Conservation (phyloP, 2,797 vertebrate genomes). For the Paguma larvata region DNA sequence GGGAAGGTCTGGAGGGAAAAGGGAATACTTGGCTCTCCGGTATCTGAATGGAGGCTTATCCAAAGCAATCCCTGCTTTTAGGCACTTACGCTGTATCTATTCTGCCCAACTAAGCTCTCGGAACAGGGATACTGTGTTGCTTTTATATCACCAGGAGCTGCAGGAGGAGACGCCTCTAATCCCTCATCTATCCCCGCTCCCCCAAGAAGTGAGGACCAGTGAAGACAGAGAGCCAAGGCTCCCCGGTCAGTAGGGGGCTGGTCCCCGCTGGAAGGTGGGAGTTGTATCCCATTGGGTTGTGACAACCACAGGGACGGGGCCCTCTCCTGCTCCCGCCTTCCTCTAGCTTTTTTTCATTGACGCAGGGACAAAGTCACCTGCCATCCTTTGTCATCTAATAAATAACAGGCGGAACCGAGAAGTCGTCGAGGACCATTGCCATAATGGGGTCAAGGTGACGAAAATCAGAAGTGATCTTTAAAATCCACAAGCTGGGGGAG, state of each 20-base stretch:
- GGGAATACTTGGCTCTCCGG: background rate
- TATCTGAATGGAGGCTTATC: background rate
- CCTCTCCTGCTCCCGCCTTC: background rate
- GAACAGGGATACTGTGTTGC: background rate
- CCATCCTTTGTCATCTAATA: background rate
- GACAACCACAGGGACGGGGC: background rate
- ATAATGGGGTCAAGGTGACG: background rate
- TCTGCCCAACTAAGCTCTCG: background rate
- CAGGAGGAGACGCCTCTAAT: background rate
- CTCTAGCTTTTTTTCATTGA: background rate
- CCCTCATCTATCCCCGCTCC: background rate
- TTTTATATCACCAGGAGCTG: background rate
- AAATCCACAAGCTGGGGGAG: background rate
- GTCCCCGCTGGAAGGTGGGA: background rate
- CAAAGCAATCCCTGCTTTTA: background rate
- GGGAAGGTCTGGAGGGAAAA: constrained; percentile 8
- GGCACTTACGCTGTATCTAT: background rate
- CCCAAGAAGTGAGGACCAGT: background rate
- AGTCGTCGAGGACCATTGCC: background rate
- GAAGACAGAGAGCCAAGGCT: background rate
- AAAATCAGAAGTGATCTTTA: background rate
- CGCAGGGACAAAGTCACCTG: background rate
- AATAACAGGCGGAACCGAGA: background rate
- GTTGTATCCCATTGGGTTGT: background rate
- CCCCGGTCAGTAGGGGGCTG: background rate